These are phyloP conservation scores for Cheilosia grossa DNA, from an alignment of 2,888 invertebrate species.

Conservation along the genomic window DNA sequence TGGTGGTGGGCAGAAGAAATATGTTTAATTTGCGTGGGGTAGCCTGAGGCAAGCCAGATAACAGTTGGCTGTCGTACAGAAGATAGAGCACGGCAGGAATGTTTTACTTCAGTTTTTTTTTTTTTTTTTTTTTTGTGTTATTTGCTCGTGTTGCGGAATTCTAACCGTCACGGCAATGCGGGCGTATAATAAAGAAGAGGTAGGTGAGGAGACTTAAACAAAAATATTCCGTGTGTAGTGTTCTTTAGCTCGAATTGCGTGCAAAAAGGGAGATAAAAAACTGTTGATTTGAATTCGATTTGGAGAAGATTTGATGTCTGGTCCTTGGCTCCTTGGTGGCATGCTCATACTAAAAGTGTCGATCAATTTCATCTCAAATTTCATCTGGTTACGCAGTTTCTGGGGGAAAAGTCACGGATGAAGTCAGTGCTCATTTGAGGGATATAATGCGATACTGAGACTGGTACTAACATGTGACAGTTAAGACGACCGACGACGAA, in stretches of 20 bases:
- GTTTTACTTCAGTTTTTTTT: conserved; percentile 5
- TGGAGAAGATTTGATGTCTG: no score
- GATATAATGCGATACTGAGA: no score
- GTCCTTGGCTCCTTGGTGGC: no score
- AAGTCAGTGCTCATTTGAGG: no score
- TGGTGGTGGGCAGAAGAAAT: conserved; percentile 62
- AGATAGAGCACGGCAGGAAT: conserved; percentile 66
- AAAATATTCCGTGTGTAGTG: conserved; percentile 38
- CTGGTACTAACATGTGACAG: no score
- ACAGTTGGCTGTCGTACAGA: conserved; percentile 66
- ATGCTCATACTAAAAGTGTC: no score
- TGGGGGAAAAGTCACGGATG: no score
- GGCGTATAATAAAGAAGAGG: background rate
- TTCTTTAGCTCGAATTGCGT: conserved; percentile 58
- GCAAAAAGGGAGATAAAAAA: conserved; percentile 9
- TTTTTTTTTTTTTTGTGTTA: background rate
- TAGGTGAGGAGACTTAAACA: conserved; percentile 16
- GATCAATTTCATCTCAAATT: no score
- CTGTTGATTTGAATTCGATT: background rate
- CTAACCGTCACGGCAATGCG: background rate
- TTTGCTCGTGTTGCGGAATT: conserved; percentile 27
- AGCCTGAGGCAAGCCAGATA: conserved; percentile 72
- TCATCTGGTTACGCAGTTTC: no score
- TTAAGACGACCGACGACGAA: no score
- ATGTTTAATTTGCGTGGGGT: conserved; percentile 75